Conservation (phyloP, 2,113 vertebrate genomes). For the Gorsachius goisagi region DNA sequence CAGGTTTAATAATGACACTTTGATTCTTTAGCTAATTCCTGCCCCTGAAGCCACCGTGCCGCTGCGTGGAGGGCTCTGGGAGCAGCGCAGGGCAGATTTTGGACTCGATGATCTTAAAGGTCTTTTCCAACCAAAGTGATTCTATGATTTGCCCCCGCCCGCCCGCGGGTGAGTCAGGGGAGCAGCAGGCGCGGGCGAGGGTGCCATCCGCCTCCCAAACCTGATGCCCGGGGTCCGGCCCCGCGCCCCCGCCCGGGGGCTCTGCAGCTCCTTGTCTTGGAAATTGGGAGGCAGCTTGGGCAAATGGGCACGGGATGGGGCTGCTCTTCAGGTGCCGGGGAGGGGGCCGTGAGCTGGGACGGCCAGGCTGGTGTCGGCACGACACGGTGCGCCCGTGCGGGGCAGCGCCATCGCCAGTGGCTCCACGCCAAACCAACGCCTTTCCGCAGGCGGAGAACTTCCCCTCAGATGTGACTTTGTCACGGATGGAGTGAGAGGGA, state of each 20-base stretch:
- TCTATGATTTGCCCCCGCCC: background rate
- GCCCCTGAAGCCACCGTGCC: background rate
- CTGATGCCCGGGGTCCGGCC: fast-evolving
- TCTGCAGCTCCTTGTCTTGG: background rate
- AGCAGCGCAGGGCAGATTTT: background rate
- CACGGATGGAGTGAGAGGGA: too few relatives aligned
- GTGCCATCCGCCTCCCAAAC: background rate
- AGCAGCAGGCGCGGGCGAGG: background rate
- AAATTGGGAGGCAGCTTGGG: background rate
- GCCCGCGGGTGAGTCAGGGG: background rate
- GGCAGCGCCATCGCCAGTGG: too few relatives aligned
- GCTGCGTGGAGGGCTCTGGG: background rate
- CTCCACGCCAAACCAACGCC: background rate
- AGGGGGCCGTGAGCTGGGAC: fast-evolving
- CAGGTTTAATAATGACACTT: background rate
- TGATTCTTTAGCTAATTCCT: background rate
- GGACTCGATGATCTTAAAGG: too few relatives aligned
- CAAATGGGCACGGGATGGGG: too few relatives aligned
- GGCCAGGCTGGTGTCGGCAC: background rate
- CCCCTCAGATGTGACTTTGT: background rate
- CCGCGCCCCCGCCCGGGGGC: fast-evolving
- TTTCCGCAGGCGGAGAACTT: background rate
- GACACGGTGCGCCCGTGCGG: fast-evolving
- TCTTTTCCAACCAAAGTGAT: too few relatives aligned
- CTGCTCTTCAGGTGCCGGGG: too few relatives aligned